Percentiles rank a stretch among this genome's conserved stretches.
phyloP scores from a whole-genome alignment of 92 coral and sea anemone genomes.

The Zoanthus sociatus region DNA sequence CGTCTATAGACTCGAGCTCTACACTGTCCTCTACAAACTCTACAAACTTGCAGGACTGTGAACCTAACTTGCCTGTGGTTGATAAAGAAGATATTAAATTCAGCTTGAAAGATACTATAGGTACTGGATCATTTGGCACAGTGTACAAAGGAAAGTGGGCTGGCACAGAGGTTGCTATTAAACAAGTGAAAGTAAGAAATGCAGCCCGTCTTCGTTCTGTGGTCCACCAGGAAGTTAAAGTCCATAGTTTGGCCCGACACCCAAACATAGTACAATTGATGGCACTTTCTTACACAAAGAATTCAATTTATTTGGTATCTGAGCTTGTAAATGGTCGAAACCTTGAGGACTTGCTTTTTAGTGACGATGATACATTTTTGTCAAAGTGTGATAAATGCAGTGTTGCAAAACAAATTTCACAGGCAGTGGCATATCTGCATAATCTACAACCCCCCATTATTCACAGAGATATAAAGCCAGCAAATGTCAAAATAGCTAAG shows the following conservation, averaged over 20 bases:
- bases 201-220: conserved; percentile 37
- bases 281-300: conserved; percentile 51
- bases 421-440: conserved; percentile 9
- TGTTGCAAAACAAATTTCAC: conserved; percentile 13
- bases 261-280: conserved; percentile 64
- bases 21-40: too few species aligned
- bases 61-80: not conserved
- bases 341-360: conserved; percentile 57
- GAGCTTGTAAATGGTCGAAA: conserved; percentile 46
- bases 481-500: not conserved
- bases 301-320: conserved; percentile 49
- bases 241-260: conserved; percentile 62
- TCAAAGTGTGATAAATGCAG: conserved; percentile 36
- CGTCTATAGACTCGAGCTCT: too few species aligned
- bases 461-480: conserved; percentile 11
- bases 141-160: conserved; percentile 7
- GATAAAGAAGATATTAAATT: not conserved
- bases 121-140: not conserved
- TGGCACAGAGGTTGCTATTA: conserved; percentile 31
- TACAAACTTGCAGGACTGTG: too few species aligned
- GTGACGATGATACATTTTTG: conserved; percentile 39
- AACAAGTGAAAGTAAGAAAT: conserved; percentile 55
- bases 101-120: not conserved
- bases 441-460: not conserved
- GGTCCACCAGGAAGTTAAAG: conserved; percentile 25